These are phyloP conservation scores for Cosmopolites sordidus DNA, from an alignment of 2,888 invertebrate genomes.

Conservation along the genomic window DNA sequence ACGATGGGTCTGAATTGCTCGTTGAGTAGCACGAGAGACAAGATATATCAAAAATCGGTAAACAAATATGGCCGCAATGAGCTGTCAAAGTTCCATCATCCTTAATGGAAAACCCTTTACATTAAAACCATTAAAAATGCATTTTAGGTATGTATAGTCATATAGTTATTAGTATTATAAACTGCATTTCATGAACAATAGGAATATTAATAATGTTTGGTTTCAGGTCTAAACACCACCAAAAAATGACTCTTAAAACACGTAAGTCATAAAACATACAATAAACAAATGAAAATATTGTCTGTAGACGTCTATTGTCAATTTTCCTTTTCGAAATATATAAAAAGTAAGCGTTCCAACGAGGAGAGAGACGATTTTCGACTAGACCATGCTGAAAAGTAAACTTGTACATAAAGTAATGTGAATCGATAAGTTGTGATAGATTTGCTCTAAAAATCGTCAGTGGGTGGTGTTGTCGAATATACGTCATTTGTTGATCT, in stretches of 20 bases:
- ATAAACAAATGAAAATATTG: not conserved
- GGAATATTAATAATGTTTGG: too few species aligned
- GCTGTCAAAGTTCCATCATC: too few species aligned
- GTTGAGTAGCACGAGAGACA: too few species aligned
- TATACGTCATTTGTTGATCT: not conserved
- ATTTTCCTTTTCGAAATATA: not conserved
- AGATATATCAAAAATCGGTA: too few species aligned
- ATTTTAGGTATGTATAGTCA: too few species aligned
- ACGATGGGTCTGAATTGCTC: too few species aligned
- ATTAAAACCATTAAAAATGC: too few species aligned
- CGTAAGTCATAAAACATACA: not conserved
- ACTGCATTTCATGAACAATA: too few species aligned
- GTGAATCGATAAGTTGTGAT: not conserved
- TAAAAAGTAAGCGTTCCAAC: not conserved
- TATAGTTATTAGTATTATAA: too few species aligned
- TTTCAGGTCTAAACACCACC: not conserved
- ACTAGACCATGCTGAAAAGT: not conserved
- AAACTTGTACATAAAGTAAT: not conserved
- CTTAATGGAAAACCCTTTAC: too few species aligned
- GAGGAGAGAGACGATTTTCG: not conserved
- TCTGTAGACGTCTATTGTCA: not conserved
- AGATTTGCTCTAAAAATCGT: not conserved
- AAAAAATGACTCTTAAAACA: not conserved
- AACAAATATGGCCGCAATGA: too few species aligned
- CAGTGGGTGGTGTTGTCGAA: not conserved